Percentiles rank a stretch among this genome's conserved stretches.
Evolutionary conservation across 2,113 vertebrate genomes (phyloP).

Genomic region (Centropristis striata): DNA sequence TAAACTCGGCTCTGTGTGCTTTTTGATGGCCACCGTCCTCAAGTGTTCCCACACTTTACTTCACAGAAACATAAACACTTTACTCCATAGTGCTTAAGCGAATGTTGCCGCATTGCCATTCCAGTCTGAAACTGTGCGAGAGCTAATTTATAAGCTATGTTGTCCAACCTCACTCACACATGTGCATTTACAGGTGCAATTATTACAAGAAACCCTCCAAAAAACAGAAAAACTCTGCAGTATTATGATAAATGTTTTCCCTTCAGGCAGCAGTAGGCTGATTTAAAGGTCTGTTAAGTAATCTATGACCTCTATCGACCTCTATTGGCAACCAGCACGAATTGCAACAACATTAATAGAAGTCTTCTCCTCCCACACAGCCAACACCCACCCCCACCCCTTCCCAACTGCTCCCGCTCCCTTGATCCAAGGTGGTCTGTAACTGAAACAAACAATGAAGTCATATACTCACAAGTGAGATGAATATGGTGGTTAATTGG

Average conservation of each 20-base stretch:
- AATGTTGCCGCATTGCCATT: constrained; percentile 24
- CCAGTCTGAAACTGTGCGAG: constrained; percentile 15
- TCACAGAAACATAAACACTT: constrained; percentile 59
- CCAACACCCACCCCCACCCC: constrained; percentile 7
- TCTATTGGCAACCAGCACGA: constrained; percentile 57
- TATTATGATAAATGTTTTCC: constrained; percentile 57
- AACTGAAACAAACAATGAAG: constrained; percentile 70
- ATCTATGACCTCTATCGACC: constrained; percentile 65
- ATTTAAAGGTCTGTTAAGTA: constrained; percentile 71
- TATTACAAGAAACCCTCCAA: not conserved
- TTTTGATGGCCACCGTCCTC: constrained; percentile 60
- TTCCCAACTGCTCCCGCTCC: constrained; percentile 36
- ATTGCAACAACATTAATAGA: constrained; percentile 65
- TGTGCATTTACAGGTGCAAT: constrained; percentile 29
- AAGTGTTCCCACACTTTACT: constrained; percentile 72
- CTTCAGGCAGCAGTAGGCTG: constrained; percentile 42
- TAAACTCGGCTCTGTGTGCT: constrained; percentile 58
- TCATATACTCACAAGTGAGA: constrained; percentile 64
- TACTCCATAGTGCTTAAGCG: constrained; percentile 35
- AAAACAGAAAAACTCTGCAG: constrained; percentile 14
- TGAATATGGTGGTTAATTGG: constrained; percentile 73
- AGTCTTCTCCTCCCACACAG: constrained; percentile 51
- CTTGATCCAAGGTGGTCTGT: constrained; percentile 50
- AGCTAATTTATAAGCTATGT: constrained; percentile 11
- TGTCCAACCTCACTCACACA: not conserved